Conservation (phyloP, 2,888 invertebrate genomes). For the Sarcophaga subvicina region DNA sequence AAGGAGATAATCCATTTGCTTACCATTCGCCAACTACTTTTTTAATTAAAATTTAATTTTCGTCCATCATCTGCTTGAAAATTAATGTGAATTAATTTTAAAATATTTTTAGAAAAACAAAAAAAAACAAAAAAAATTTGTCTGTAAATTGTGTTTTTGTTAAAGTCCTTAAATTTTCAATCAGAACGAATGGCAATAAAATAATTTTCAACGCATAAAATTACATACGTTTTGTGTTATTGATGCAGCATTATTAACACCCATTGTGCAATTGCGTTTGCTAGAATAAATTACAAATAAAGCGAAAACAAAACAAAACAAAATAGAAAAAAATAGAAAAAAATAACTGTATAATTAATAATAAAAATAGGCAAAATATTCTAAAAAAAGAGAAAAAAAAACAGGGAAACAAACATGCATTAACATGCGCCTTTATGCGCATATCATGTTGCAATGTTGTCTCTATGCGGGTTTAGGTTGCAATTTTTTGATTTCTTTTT, state of each 20-base stretch:
- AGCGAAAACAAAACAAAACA: slow-evolving; percentile 30
- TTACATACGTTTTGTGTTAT: too few species aligned
- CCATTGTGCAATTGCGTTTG: slow-evolving; percentile 21
- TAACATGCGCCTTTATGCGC: slow-evolving; percentile 67
- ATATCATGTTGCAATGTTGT: slow-evolving; percentile 57
- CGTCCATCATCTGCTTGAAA: too few species aligned
- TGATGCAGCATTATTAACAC: slow-evolving; percentile 27
- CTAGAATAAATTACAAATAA: slow-evolving; percentile 15
- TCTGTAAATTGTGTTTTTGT: neutral
- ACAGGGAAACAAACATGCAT: slow-evolving; percentile 14
- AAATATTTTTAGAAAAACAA: neutral
- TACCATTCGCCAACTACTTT: too few species aligned
- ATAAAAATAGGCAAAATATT: slow-evolving; percentile 80
- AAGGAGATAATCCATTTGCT: too few species aligned
- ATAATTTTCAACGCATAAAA: too few species aligned
- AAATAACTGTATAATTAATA: slow-evolving; percentile 77
- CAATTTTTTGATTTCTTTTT: slow-evolving; percentile 7
- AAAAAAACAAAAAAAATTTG: neutral
- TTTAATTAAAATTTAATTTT: neutral
- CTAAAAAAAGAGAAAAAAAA: slow-evolving; percentile 70
- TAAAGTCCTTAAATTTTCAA: too few species aligned
- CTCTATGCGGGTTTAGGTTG: slow-evolving; percentile 62
- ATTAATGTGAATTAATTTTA: neutral
- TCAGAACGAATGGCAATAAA: too few species aligned
- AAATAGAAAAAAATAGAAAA: slow-evolving; percentile 45